Conservation (phyloP, 1,140 invertebrate genomes). For the Euwallacea fornicatus region DNA sequence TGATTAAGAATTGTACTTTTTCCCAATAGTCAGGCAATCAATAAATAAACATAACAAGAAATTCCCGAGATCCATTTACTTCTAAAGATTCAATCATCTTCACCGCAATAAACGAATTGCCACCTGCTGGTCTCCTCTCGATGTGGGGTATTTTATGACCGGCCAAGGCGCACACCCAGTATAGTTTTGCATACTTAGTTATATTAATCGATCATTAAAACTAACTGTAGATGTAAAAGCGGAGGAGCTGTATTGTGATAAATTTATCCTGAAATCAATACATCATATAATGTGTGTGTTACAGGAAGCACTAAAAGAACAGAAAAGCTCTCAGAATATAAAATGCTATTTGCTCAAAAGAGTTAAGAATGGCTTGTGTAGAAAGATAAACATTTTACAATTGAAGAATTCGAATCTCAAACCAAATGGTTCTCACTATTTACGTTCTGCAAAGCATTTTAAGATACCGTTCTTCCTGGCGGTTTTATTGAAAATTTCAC, state of each 20-base stretch:
- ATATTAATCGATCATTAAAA: constrained; percentile 8
- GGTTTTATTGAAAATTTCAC: constrained; percentile 18
- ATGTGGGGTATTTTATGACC: constrained; percentile 11
- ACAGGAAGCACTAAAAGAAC: constrained; percentile 27
- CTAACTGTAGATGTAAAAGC: background rate
- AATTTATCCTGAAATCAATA: background rate
- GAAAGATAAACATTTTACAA: constrained; percentile 30
- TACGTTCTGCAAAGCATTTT: constrained; percentile 21
- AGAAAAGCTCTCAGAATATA: background rate
- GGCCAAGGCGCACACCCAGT: background rate
- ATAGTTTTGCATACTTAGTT: constrained; percentile 11
- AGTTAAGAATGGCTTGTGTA: constrained; percentile 24
- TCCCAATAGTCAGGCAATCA: no score
- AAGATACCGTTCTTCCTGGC: constrained; percentile 10
- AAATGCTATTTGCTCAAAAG: constrained; percentile 19
- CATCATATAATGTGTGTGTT: background rate
- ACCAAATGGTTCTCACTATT: constrained; percentile 10
- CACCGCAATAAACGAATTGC: constrained; percentile 1
- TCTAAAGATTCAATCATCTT: constrained; percentile 14
- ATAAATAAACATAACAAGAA: no score
- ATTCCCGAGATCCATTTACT: background rate
- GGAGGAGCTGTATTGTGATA: constrained; percentile 5
- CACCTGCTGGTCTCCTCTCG: constrained; percentile 5
- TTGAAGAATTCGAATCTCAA: constrained; percentile 26
- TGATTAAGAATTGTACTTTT: background rate